Percentiles rank a stretch among this genome's conserved stretches.
Evolutionary conservation across 1,140 invertebrate genomes (phyloP).

Genomic region (Lepidostoma basale): DNA sequence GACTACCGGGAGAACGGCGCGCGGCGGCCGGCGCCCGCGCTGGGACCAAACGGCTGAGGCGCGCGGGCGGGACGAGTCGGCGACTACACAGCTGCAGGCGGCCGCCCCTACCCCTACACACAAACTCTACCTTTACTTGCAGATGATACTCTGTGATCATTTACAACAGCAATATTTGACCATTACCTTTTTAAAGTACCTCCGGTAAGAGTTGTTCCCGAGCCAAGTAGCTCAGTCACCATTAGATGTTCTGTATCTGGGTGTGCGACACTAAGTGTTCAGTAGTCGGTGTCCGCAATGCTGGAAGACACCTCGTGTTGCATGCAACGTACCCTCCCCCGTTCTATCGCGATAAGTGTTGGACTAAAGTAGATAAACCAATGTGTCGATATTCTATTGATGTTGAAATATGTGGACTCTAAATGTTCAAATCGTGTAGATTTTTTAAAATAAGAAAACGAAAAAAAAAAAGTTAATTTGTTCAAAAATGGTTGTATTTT

Average conservation of each 20-base stretch:
- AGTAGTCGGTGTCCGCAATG: background rate
- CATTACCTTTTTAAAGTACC: constrained; percentile 28
- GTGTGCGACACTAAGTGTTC: constrained; percentile 10
- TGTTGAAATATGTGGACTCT: constrained; percentile 24
- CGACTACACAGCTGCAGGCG: constrained; percentile 13
- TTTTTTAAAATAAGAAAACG: constrained; percentile 17
- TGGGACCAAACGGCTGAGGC: constrained; percentile 42
- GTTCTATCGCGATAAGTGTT: constrained; percentile 5
- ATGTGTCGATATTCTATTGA: constrained; percentile 21
- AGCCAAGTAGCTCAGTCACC: too few species aligned
- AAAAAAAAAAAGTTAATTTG: background rate
- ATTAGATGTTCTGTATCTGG: constrained; percentile 16
- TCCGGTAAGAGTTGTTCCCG: too few species aligned
- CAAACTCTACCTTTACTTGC: background rate
- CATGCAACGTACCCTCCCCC: background rate
- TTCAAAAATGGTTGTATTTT: constrained; percentile 24
- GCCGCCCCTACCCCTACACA: background rate
- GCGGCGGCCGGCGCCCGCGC: constrained; percentile 33
- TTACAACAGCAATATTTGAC: constrained; percentile 28
- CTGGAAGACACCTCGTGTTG: constrained; percentile 21
- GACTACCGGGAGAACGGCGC: constrained; percentile 42
- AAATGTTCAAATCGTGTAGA: constrained; percentile 24
- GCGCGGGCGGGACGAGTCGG: constrained; percentile 1
- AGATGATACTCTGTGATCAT: constrained; percentile 11
- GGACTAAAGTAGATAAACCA: constrained; percentile 20